Conservation (phyloP, 2,888 invertebrate species). For the Sinotaia quadrata region DNA sequence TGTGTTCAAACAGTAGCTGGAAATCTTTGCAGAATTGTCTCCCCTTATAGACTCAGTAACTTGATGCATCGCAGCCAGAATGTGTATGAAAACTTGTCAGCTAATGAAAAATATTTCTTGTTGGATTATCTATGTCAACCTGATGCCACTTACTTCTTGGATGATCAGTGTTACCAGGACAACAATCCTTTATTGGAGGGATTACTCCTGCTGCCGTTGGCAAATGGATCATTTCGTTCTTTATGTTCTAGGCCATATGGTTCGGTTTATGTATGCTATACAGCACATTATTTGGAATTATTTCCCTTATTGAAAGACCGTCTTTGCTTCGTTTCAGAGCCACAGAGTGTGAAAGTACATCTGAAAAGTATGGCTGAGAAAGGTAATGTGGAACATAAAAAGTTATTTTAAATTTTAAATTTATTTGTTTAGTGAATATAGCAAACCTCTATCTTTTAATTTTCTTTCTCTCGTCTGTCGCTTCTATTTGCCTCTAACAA, state of each 20-base stretch:
- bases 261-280: conserved; percentile 7
- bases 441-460: too few species aligned
- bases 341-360: not conserved
- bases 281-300: not conserved
- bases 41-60: not conserved
- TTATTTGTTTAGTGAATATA: too few species aligned
- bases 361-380: not conserved
- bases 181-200: too few species aligned
- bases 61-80: not conserved
- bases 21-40: not conserved
- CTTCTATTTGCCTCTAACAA: too few species aligned
- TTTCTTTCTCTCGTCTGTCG: too few species aligned
- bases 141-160: not conserved
- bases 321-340: not conserved
- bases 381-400: not conserved
- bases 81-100: not conserved
- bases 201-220: conserved; percentile 5
- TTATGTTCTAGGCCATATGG: not conserved
- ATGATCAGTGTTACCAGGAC: too few species aligned
- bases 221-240: not conserved
- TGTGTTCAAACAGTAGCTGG: not conserved
- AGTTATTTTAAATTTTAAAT: not conserved
- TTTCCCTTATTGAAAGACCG: not conserved
- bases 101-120: not conserved
- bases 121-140: conserved; percentile 11